Evolutionary conservation across 2,113 vertebrate species (phyloP).

Genomic region (Rhinolophus ferrumequinum): DNA sequence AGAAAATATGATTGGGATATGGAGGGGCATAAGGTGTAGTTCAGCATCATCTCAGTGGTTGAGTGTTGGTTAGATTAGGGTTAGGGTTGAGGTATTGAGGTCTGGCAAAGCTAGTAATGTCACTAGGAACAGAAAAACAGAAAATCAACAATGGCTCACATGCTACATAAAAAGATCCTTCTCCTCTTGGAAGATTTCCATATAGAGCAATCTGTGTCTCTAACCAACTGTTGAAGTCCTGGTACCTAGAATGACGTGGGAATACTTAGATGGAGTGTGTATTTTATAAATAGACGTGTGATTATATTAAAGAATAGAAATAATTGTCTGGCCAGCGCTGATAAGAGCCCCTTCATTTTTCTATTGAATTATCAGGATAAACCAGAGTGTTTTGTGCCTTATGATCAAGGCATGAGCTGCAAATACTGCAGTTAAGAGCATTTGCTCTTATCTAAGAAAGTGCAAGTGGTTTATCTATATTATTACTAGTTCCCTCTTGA

Average conservation of each 20-base stretch:
- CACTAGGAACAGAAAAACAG: neutral
- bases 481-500: neutral
- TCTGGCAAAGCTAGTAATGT: neutral
- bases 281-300: constrained; percentile 43
- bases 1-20: neutral
- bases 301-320: constrained; percentile 62
- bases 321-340: constrained; percentile 41
- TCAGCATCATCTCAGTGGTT: neutral
- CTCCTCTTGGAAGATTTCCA: neutral
- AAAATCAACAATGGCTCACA: neutral
- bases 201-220: neutral
- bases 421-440: neutral
- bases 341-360: constrained; percentile 51
- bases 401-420: neutral
- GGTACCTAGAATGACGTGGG: neutral
- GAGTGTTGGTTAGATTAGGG: neutral
- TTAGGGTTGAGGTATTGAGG: neutral
- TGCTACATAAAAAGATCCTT: neutral
- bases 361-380: constrained; percentile 31
- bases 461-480: constrained; percentile 27
- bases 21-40: neutral
- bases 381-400: neutral
- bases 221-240: neutral
- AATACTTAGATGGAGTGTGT: neutral
- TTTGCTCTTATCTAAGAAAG: constrained; percentile 43